Percentiles rank a stretch among this genome's conserved stretches.
These are phyloP conservation scores for Salpingus planirostris DNA, from an alignment of 2,888 invertebrate species.

Conservation along the genomic window DNA sequence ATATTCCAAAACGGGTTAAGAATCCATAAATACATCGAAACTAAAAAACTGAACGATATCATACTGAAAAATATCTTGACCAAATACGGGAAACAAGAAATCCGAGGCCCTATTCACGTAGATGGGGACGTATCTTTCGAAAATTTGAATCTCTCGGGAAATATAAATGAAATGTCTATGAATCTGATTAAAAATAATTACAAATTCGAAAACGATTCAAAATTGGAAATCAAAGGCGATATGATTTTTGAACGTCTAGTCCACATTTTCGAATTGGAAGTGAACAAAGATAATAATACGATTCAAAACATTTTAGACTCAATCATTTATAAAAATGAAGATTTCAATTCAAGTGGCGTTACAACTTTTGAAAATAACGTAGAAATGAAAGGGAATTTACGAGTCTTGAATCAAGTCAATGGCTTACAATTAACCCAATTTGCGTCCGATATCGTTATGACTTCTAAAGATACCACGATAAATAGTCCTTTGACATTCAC, in stretches of 20 bases:
- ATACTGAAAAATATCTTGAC: conserved; percentile 37
- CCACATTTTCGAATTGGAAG: conserved; percentile 27
- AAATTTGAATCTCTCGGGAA: conserved; percentile 32
- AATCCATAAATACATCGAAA: conserved; percentile 32
- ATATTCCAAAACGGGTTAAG: conserved; percentile 33
- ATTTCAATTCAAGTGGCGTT: conserved; percentile 20
- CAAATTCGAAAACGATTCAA: conserved; percentile 19
- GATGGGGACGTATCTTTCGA: conserved; percentile 31
- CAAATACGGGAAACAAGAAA: conserved; percentile 32
- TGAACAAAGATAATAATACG: no score
- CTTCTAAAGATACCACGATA: conserved; percentile 32
- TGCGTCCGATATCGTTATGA: conserved; percentile 37
- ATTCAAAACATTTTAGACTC: no score
- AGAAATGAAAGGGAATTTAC: conserved; percentile 28
- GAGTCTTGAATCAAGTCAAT: conserved; percentile 26
- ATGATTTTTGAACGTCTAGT: conserved; percentile 27
- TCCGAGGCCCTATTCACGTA: conserved; percentile 31
- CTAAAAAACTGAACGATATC: conserved; percentile 38
- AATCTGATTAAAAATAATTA: conserved; percentile 24
- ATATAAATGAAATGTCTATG: conserved; percentile 30
- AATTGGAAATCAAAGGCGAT: conserved; percentile 29
- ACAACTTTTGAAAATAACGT: conserved; percentile 27
- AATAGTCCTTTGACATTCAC: conserved; percentile 36
- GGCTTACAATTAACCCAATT: conserved; percentile 34
- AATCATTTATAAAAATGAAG: conserved; percentile 24